A percentile compares a stretch with the other conserved stretches of the same genome.
These are phyloP conservation scores for Spisula subtruncata DNA, from an alignment of 2,888 invertebrate species.

Conservation along the genomic window DNA sequence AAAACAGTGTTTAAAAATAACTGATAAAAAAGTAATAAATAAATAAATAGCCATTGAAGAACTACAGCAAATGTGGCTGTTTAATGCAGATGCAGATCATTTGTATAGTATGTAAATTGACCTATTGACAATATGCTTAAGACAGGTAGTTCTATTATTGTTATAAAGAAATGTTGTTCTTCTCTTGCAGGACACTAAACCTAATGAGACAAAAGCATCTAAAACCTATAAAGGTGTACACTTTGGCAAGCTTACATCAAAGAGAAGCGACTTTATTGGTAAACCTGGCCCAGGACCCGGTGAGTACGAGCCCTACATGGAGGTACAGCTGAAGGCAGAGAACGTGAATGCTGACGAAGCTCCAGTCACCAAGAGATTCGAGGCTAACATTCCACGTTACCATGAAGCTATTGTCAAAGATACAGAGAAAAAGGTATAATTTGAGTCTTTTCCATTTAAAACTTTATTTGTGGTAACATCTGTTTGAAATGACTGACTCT, in stretches of 20 bases:
- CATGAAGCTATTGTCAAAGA: slow-evolving; percentile 85
- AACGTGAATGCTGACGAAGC: slow-evolving; percentile 76
- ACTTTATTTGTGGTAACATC: too few relatives aligned
- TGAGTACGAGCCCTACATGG: slow-evolving; percentile 85
- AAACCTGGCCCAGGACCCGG: slow-evolving; percentile 87
- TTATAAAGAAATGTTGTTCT: not conserved
- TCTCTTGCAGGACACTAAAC: slow-evolving; percentile 27
- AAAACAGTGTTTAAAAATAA: too few relatives aligned
- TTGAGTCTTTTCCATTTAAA: not conserved
- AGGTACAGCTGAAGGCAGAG: slow-evolving; percentile 73
- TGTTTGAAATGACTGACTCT: too few relatives aligned
- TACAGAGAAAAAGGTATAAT: slow-evolving; percentile 84
- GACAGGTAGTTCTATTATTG: not conserved
- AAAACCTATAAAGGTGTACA: slow-evolving; percentile 86
- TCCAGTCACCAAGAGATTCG: slow-evolving; percentile 77
- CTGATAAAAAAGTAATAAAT: too few relatives aligned
- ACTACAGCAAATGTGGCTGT: too few relatives aligned
- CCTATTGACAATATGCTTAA: too few relatives aligned
- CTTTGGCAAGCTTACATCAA: slow-evolving; percentile 85
- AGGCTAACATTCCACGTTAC: slow-evolving; percentile 86
- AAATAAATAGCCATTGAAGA: too few relatives aligned
- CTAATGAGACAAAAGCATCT: slow-evolving; percentile 76
- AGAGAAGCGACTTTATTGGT: slow-evolving; percentile 82
- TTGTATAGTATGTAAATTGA: too few relatives aligned
- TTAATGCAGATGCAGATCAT: too few relatives aligned